phyloP scores from a whole-genome alignment of 2,888 invertebrate species.

The Athripsodes cinereus region DNA sequence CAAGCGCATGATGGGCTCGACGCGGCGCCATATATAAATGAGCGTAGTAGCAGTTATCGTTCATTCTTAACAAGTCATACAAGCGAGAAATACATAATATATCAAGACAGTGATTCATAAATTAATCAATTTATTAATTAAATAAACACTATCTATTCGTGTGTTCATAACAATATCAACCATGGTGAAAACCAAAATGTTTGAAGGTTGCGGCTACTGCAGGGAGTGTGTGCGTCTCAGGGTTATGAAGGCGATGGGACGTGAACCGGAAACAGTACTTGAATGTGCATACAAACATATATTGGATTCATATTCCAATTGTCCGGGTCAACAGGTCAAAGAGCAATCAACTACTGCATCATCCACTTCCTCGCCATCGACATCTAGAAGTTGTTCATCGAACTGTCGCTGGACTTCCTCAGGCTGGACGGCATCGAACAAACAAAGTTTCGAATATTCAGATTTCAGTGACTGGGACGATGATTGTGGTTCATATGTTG shows the following conservation, averaged over 20 bases:
- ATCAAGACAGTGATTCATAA: no score
- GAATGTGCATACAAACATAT: conserved; percentile 50
- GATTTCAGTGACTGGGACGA: conserved; percentile 15
- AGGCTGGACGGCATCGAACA: conserved; percentile 16
- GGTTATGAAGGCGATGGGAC: conserved; percentile 41
- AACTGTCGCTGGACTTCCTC: conserved; percentile 26
- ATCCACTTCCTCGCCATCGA: conserved; percentile 6
- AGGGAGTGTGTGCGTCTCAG: conserved; percentile 44
- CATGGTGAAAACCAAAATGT: conserved; percentile 7
- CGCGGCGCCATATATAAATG: no score
- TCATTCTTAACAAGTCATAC: no score
- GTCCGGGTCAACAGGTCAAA: neutral
- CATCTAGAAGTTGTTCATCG: conserved; percentile 19
- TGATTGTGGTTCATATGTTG: conserved; percentile 7
- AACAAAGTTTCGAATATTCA: conserved; percentile 16
- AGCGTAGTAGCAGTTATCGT: no score
- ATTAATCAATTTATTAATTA: no score
- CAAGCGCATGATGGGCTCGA: no score
- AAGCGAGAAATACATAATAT: no score
- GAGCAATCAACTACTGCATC: neutral
- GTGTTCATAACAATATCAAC: neutral
- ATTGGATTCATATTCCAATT: conserved; percentile 39
- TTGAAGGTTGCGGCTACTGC: conserved; percentile 46
- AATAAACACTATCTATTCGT: no score
- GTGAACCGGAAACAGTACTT: conserved; percentile 39